Evolutionary conservation across 2,797 vertebrate species (phyloP), one percentile per base, ranked within the genome.

Genomic region (Parauchenoglanis ngamensis): DNA sequence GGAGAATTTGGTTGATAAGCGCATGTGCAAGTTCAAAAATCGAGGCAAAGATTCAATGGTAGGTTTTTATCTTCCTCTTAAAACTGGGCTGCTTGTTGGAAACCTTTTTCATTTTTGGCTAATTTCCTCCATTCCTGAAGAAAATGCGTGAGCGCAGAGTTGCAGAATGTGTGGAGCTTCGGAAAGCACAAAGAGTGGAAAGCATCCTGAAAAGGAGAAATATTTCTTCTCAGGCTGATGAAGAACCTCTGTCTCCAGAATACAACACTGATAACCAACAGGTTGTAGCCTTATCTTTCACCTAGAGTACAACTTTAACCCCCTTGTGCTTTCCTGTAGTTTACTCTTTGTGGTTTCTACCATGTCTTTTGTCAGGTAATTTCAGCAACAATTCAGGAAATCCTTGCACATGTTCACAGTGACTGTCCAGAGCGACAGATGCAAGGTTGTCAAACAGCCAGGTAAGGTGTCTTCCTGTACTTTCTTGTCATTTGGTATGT

Each of bases 21-120:
- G 96, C 11, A 54, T 96, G 92, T 94, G 79, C 40, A 95, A 96
- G 80, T 99, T 98, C 90, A 99, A 99, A 90, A 98, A 99, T 90
- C 96, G 95, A 86, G 97, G 98, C 77, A 98, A 97, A 92, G 95
- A 97, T 0, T 73, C 92, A 0, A 89, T 92, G 0, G 98, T 99
- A 92, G 96, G 94, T 93, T 46, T 46, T 54, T 7, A 35, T 40
- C 5, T 11, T 3, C 4, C 15, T 23, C n/a, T 61, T 49, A 35
- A 49, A 54, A 28, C 3, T 68, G 44, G 79, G 19, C 10, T 21
- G 3, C 1, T 12, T 77, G n/a, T 23, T 78, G 28, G 11, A 67
- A 63, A 23, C 23, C 23, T 5, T 21, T 8, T 49, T 49, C 49
- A 79, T 0, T 11, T 25, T 23, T 23, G 21, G 0, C 54, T 35